Conservation (phyloP, 2,888 invertebrate species). For the Drosophila cracens region DNA sequence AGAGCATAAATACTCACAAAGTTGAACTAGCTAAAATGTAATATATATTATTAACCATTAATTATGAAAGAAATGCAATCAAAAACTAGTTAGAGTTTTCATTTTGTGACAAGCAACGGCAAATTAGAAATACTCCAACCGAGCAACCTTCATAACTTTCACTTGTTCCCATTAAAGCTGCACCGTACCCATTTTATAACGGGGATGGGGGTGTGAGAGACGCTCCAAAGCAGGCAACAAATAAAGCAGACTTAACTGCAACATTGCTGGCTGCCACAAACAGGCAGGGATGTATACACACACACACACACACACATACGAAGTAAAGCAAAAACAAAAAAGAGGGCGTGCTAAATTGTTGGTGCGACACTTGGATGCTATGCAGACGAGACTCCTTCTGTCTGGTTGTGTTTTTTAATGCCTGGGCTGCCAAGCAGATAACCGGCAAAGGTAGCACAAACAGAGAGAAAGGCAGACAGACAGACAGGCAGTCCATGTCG, state of each 20-base stretch:
- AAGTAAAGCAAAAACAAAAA: constrained; percentile 10
- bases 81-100: background rate
- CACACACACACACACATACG: background rate
- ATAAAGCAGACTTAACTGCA: constrained; percentile 58
- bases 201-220: background rate
- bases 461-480: constrained; percentile 8
- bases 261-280: constrained; percentile 17
- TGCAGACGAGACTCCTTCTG: constrained; percentile 43
- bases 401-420: constrained; percentile 46
- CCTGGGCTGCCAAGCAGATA: constrained; percentile 70
- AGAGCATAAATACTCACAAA: background rate
- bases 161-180: constrained; percentile 50
- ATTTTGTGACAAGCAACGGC: background rate
- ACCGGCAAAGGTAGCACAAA: constrained; percentile 64
- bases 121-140: background rate
- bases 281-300: background rate
- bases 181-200: background rate
- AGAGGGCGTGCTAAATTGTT: constrained; percentile 72
- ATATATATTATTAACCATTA: background rate
- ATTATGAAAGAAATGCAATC: background rate
- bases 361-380: constrained; percentile 58
- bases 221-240: constrained; percentile 60
- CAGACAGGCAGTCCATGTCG: constrained; percentile 11
- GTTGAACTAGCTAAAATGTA: background rate
- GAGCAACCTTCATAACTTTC: constrained; percentile 43